These are phyloP conservation scores for Galeopsomyia nigrocyanea DNA, from an alignment of 2,888 invertebrate species.

Conservation along the genomic window DNA sequence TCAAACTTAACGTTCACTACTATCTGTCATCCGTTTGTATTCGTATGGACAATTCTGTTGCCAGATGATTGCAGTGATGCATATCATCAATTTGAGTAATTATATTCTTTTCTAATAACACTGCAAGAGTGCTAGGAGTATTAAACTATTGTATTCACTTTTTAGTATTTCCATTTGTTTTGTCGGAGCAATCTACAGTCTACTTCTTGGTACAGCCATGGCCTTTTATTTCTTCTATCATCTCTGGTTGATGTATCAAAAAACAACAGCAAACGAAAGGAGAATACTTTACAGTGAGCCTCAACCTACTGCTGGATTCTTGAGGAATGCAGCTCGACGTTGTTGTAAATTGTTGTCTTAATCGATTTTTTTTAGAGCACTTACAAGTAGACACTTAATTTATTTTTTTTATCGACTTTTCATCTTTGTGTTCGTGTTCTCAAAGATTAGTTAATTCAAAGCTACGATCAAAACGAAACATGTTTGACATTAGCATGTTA, in stretches of 20 bases:
- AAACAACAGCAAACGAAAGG: slow-evolving; percentile 62
- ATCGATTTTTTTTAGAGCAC: background rate
- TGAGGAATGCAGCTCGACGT: slow-evolving; percentile 22
- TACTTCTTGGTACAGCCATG: slow-evolving; percentile 65
- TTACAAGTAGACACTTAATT: no score
- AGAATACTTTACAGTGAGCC: slow-evolving; percentile 13
- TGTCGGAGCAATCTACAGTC: slow-evolving; percentile 68
- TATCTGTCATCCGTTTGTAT: slow-evolving; percentile 85
- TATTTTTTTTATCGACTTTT: no score
- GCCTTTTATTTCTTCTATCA: slow-evolving; percentile 66
- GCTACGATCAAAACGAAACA: slow-evolving; percentile 15
- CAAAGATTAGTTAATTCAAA: slow-evolving; percentile 25
- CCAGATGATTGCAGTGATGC: slow-evolving; percentile 90
- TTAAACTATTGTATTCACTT: slow-evolving; percentile 51
- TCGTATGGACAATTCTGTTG: slow-evolving; percentile 78
- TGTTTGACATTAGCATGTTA: background rate
- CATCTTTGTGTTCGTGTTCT: background rate
- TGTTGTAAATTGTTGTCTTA: slow-evolving; percentile 28
- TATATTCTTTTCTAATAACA: background rate
- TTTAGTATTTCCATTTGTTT: slow-evolving; percentile 70
- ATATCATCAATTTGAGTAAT: slow-evolving; percentile 82
- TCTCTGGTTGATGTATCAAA: slow-evolving; percentile 64
- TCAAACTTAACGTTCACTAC: slow-evolving; percentile 87
- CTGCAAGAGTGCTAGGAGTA: background rate
- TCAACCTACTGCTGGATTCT: slow-evolving; percentile 28